These are phyloP conservation scores for Cylas formicarius DNA, from an alignment of 1,140 invertebrate genomes.

Conservation along the genomic window DNA sequence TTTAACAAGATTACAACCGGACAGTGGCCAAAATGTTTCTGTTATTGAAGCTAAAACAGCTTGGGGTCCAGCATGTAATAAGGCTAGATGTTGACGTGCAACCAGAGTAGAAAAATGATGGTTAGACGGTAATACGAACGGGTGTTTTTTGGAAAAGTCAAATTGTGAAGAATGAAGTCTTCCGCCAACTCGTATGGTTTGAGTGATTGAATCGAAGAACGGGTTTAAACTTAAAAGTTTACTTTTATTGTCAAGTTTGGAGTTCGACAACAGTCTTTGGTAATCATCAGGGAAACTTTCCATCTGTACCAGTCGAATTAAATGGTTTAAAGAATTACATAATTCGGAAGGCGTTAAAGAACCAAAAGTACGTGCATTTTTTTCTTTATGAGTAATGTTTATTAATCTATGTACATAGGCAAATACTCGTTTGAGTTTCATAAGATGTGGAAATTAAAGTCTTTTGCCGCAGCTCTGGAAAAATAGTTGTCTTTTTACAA, in stretches of 20 bases:
- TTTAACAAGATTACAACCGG: no score
- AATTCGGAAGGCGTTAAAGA: constrained; percentile 4
- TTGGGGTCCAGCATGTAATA: constrained; percentile 28
- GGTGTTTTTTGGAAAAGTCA: constrained; percentile 25
- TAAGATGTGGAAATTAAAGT: no score
- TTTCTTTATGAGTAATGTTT: constrained; percentile 7
- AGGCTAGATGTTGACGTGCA: constrained; percentile 20
- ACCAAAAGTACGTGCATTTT: background rate
- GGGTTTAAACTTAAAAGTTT: constrained; percentile 16
- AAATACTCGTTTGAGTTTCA: no score
- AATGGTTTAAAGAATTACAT: background rate
- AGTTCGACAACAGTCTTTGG: constrained; percentile 3
- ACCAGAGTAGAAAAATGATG: constrained; percentile 25
- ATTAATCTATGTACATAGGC: constrained; percentile 5
- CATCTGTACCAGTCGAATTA: constrained; percentile 10
- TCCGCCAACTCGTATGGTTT: constrained; percentile 29
- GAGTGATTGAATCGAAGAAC: constrained; percentile 22
- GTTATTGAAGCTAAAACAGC: constrained; percentile 19
- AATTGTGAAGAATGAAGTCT: constrained; percentile 21
- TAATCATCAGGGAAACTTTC: constrained; percentile 10
- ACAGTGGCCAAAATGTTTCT: constrained; percentile 28
- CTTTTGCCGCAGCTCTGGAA: no score
- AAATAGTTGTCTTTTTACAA: no score
- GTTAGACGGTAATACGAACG: constrained; percentile 26
- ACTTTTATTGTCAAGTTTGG: constrained; percentile 6